Percentiles rank a stretch among this genome's conserved stretches.
Conservation (phyloP, 37 sponge, comb jelly and placozoan species). For the Chondrosia reniformis region DNA sequence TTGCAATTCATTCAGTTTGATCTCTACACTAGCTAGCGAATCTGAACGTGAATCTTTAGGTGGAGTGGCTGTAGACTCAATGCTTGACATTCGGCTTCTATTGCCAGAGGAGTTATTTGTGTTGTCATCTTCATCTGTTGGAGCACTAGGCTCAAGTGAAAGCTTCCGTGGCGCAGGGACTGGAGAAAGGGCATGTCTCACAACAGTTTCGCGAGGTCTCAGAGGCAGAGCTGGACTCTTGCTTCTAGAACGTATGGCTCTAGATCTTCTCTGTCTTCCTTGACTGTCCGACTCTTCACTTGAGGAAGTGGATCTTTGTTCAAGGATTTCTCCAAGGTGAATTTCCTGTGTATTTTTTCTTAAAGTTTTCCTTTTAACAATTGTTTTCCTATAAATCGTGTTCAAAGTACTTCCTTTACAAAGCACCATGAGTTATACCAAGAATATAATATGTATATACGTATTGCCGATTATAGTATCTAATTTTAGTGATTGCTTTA, state of each 20-base stretch:
- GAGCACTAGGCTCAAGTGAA: background rate
- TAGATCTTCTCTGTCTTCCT: background rate
- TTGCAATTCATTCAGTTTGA: too few relatives aligned
- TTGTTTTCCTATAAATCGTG: background rate
- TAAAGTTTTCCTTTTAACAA: slow-evolving; percentile 2
- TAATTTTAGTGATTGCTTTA: too few relatives aligned
- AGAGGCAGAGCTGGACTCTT: slow-evolving; percentile 10
- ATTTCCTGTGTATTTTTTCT: background rate
- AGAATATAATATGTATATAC: too few relatives aligned
- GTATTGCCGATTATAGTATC: too few relatives aligned
- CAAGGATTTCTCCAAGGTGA: background rate
- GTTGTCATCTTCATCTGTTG: background rate
- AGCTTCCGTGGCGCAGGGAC: background rate
- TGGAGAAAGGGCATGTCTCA: slow-evolving; percentile 2
- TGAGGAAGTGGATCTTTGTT: background rate
- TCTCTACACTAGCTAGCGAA: background rate
- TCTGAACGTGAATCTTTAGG: background rate
- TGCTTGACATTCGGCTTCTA: background rate
- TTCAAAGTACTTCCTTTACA: too few relatives aligned
- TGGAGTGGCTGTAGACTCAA: background rate
- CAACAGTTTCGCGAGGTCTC: background rate
- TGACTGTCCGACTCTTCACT: slow-evolving; percentile 1
- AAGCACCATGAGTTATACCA: too few relatives aligned
- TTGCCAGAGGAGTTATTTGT: background rate
- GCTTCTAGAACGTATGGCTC: slow-evolving; percentile 1